These are phyloP conservation scores for Hypothenemus hampei DNA, from an alignment of 1,140 invertebrate species.

Conservation along the genomic window DNA sequence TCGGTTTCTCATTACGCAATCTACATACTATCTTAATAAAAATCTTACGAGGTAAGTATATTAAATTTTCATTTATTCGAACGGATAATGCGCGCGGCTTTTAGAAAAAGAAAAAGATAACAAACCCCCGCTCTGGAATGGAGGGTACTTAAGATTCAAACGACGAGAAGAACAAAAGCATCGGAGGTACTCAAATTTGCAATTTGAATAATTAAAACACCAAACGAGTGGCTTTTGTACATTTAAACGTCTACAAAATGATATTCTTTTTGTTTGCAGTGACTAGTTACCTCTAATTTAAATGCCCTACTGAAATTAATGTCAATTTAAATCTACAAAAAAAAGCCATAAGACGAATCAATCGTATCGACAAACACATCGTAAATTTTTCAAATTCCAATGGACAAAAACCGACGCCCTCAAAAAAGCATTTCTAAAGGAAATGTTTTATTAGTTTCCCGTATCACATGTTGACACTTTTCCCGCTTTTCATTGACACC, in stretches of 20 bases:
- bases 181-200: conserved; percentile 24
- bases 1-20: too few species aligned
- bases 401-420: too few species aligned
- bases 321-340: too few species aligned
- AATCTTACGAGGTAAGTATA: conserved; percentile 25
- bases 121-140: conserved; percentile 7
- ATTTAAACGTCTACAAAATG: conserved; percentile 18
- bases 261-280: conserved; percentile 15
- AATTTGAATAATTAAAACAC: conserved; percentile 29
- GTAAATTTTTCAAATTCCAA: too few species aligned
- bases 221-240: conserved; percentile 1
- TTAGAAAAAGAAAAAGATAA: conserved; percentile 21
- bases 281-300: too few species aligned
- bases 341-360: too few species aligned
- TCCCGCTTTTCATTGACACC: conserved; percentile 10
- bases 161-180: conserved; percentile 26
- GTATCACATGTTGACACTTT: conserved; percentile 6
- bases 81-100: conserved; percentile 16
- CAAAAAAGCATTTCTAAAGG: too few species aligned
- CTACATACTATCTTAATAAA: conserved; percentile 22
- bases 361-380: too few species aligned
- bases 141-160: conserved; percentile 16
- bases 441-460: conserved; percentile 14
- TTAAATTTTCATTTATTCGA: conserved; percentile 29
- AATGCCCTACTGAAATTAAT: too few species aligned